Conservation (phyloP, 2,888 invertebrate genomes). For the Tetranychus truncatus region DNA sequence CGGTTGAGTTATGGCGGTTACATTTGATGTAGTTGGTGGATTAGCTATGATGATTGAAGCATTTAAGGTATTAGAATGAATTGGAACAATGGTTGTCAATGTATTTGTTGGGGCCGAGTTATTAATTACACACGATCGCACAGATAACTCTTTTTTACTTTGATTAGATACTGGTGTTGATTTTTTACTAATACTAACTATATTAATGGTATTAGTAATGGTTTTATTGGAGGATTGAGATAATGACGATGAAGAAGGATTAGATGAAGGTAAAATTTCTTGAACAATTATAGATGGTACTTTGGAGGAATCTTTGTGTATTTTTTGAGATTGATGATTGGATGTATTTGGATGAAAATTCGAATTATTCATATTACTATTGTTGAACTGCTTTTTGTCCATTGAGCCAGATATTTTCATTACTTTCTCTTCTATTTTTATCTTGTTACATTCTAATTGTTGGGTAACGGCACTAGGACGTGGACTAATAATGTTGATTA, state of each 20-base stretch:
- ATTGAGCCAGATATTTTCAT: neutral
- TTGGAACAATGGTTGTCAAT: neutral
- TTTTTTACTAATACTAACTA: neutral
- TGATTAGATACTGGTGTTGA: neutral
- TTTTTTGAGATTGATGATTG: neutral
- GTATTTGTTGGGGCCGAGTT: neutral
- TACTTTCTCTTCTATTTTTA: neutral
- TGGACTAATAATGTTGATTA: neutral
- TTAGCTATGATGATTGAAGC: neutral
- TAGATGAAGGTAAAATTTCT: neutral
- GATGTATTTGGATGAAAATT: neutral
- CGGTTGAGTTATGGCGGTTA: constrained; percentile 6
- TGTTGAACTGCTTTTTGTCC: neutral
- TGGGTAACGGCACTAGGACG: neutral
- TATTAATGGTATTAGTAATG: constrained; percentile 3
- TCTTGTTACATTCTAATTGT: neutral
- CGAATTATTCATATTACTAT: neutral
- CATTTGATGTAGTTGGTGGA: neutral
- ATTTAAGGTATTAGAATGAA: neutral
- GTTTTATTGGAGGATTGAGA: neutral
- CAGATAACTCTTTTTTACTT: neutral
- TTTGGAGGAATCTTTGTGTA: neutral
- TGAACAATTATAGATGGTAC: neutral
- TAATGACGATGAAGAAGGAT: neutral
- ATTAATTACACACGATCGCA: neutral